phyloP scores from a whole-genome alignment of 2,888 invertebrate species.

The Melipona bicolor region DNA sequence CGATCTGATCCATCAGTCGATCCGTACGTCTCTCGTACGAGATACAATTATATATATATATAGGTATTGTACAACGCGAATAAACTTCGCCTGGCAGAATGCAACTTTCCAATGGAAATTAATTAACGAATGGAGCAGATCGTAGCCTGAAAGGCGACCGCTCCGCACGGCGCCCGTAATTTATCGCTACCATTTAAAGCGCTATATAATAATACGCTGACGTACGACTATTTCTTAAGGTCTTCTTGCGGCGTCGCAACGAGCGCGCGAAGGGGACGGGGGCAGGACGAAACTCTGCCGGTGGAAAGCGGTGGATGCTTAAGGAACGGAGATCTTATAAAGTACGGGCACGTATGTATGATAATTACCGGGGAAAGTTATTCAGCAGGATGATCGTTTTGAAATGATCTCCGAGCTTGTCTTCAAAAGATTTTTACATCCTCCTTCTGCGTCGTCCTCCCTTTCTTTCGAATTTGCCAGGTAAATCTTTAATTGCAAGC shows the following conservation, averaged over 20 bases:
- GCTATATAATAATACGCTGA: slow-evolving; percentile 79
- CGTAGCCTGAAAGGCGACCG: slow-evolving; percentile 77
- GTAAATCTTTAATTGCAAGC: not conserved
- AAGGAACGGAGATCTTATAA: slow-evolving; percentile 61
- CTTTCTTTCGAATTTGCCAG: too few relatives aligned
- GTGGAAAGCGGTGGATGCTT: slow-evolving; percentile 57
- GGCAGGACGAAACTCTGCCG: slow-evolving; percentile 39
- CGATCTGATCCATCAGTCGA: not conserved
- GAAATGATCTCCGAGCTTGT: slow-evolving; percentile 39
- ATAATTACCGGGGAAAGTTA: slow-evolving; percentile 66
- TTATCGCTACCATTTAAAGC: slow-evolving; percentile 82
- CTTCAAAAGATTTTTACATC: slow-evolving; percentile 2
- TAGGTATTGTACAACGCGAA: too few relatives aligned
- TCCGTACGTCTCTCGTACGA: not conserved
- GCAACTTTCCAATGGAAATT: not conserved
- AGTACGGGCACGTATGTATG: slow-evolving; percentile 58
- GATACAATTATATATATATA: too few relatives aligned
- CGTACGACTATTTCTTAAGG: slow-evolving; percentile 79
- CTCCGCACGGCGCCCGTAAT: slow-evolving; percentile 76
- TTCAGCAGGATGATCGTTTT: slow-evolving; percentile 54
- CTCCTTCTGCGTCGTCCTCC: not conserved
- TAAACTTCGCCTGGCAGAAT: not conserved
- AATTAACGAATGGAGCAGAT: not conserved
- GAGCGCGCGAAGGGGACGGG: slow-evolving; percentile 26
- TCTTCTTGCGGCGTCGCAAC: slow-evolving; percentile 57